phyloP scores from a whole-genome alignment of 2,113 vertebrate species.

The Neogale vison region DNA sequence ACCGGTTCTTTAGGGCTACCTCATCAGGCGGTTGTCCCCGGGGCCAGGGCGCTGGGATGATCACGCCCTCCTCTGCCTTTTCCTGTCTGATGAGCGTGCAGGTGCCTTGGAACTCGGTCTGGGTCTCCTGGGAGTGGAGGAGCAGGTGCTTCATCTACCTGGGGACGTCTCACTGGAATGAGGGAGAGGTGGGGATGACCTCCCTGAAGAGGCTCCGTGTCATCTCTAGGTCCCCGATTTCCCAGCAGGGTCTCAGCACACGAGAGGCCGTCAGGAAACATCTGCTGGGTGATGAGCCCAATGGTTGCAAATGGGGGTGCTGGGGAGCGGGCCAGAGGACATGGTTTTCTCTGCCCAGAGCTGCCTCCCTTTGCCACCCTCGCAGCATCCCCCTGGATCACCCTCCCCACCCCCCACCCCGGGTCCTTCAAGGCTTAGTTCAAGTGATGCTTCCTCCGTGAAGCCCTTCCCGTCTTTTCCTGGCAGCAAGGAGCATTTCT shows the following conservation, averaged over 20 bases:
- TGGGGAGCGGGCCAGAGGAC: fast-evolving
- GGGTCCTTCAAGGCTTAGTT: not conserved
- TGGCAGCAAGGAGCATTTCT: not conserved
- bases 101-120: not conserved
- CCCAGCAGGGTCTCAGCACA: not conserved
- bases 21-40: not conserved
- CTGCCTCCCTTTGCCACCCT: not conserved
- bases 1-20: not conserved
- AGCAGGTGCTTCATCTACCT: not conserved
- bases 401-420: too few species aligned
- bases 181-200: not conserved
- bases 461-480: not conserved
- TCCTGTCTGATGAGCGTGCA: not conserved
- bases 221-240: not conserved
- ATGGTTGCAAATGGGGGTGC: fast-evolving
- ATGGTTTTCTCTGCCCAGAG: not conserved
- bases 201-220: not conserved
- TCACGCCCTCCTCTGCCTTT: not conserved
- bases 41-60: too few species aligned
- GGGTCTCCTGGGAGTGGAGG: not conserved
- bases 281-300: too few species aligned
- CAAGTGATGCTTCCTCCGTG: not conserved
- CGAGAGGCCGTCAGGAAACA: not conserved
- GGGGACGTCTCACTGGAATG: fast-evolving
- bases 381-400: not conserved